Evolutionary conservation across 2,888 invertebrate genomes (phyloP), one percentile per base, ranked within the genome.

Genomic region (Meta bourneti): DNA sequence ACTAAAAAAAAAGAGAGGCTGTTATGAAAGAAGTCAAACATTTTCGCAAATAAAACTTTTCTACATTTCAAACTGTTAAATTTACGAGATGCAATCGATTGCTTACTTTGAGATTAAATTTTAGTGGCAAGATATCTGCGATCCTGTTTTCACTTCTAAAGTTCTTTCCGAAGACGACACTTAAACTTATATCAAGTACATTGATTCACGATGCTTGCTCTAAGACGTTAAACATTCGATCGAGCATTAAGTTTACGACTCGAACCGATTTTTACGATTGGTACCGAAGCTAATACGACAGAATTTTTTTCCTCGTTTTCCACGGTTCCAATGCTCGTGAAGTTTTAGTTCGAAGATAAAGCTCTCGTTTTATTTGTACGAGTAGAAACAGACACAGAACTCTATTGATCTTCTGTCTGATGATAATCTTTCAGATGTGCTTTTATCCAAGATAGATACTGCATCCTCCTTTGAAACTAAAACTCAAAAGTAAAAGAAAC

Each of bases 171-270:
- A 34, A 61, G 61, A 11, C 11, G 16, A 16, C 61, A 61, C 61
- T 61, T 61, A 61, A 61, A 11, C 61, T 11, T 61, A 61, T 61
- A 61, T 61, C 61, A 61, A 61, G 61, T 16, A 16, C 61, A 61
- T 61, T 61, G 61, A 61, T 61, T 9, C 61, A 61, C 13, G 61
- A 61, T 61, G 61, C 8, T 61, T 61, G 61, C 61, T 49, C 34
- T 49, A n/a, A 71, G 70, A 86, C 86, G 75, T 77, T 51, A 86
- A 86, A 51, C 69, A 77, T 78, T 86, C 78, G 48, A 19, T 51
- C 69, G 69, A 70, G 69, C 78, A 78, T 78, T 78, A 69, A 86
- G 61, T 86, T 86, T 86, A 86, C 49, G 69, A 86, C 78, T 86
- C n/a, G 51, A 69, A 86, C 70, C 70, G 69, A 86, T 77, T 86